phyloP scores from a whole-genome alignment of 2,888 invertebrate genomes.

The Trisateles emortualis region DNA sequence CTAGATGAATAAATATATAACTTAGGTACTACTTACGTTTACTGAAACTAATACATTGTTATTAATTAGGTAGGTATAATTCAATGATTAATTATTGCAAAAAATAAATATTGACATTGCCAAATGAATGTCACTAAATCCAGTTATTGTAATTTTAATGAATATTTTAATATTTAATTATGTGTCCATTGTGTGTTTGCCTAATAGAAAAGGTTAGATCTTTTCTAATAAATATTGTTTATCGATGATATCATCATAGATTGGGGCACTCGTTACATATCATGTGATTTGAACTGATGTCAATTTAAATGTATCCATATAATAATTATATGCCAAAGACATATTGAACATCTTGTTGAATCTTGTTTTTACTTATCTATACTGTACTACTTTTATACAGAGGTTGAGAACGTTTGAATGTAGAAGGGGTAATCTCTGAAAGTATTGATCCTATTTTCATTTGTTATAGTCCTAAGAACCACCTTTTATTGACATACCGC shows the following conservation, averaged over 20 bases:
- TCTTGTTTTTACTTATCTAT: too few species aligned
- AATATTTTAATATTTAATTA: not conserved
- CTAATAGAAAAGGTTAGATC: too few species aligned
- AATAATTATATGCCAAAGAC: slow-evolving; percentile 1
- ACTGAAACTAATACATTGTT: too few species aligned
- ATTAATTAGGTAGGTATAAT: too few species aligned
- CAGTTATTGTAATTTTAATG: not conserved
- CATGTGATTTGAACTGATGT: slow-evolving; percentile 30
- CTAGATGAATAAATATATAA: too few species aligned
- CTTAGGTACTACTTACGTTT: too few species aligned
- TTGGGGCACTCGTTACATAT: slow-evolving; percentile 34
- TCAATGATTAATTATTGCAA: not conserved
- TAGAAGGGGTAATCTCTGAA: too few species aligned
- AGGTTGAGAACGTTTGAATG: too few species aligned
- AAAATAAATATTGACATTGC: not conserved
- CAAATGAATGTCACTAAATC: not conserved
- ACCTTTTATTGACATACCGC: too few species aligned
- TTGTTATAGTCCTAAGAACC: too few species aligned
- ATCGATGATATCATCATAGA: slow-evolving; percentile 47
- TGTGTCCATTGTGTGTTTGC: not conserved
- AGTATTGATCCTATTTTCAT: too few species aligned
- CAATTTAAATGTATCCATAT: slow-evolving; percentile 23
- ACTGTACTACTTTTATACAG: too few species aligned
- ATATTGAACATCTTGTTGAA: not conserved
- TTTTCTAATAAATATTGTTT: slow-evolving; percentile 26